Base-by-base conservation (phyloP, 2,113 vertebrate genomes). In the Terrapene triunguis region DNA sequence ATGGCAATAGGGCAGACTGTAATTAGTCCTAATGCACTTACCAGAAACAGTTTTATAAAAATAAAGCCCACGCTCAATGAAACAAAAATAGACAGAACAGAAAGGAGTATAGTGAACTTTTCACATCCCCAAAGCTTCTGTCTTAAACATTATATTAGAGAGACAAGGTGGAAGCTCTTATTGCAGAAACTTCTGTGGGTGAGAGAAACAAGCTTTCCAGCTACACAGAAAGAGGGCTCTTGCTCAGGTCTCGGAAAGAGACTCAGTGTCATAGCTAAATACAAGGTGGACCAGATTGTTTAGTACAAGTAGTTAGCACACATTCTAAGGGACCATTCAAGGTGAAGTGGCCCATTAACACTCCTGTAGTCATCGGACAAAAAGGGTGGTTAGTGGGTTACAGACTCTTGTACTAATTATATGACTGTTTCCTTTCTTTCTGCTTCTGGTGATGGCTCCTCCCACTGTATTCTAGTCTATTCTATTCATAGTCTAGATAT, bases 11-110 rank as follows among this genome's bases (percentile, higher is more conserved):
- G 54, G 27, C 24, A 90, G 17, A 29, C 84, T 97, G n/a, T 92
- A 97, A 97, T 94, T 38, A 93, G 83, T 92, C 84, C 42, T 89
- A 95, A 96, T 96, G 87, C 47, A 92, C 35, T 94, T 97, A 95
- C 87, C 93, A 98, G 89, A 97, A 97, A 97, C 84, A 35, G 44
- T 11, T 86, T 89, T 6, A 22, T 88, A 47, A 82, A 80, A 27
- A 90, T 24, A 90, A 96, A 89, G 48, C 38, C 25, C 81, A 72
- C 42, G 89, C 29, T 88, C n/a, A 62, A 80, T 53, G 92, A 93
- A 91, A 54, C 22, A 82, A 10, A 88, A 17, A 82, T 0, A 24
- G 2, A 14, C 24, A 32, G 44, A 12, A 85, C 21, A 47, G 1
- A 86, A 57, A 7, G 92, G 72, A 89, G 92, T 47, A 85, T 8